Evolutionary conservation across 2,113 vertebrate species (phyloP).

Genomic region (Natator depressus): DNA sequence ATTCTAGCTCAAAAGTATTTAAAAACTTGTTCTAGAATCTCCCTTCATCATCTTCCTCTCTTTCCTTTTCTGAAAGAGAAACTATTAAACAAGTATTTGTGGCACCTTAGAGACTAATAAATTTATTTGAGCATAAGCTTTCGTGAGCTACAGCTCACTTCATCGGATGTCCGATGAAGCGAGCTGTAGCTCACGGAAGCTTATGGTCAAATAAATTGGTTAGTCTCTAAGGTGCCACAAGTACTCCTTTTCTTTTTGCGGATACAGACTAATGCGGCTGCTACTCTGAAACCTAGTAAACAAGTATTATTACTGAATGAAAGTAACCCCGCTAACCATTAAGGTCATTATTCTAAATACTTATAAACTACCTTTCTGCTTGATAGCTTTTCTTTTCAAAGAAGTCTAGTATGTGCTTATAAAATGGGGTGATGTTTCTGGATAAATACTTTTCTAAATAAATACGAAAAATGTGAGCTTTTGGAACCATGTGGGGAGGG

Average conservation of each 20-base stretch:
- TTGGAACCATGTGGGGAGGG: background rate
- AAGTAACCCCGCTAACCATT: background rate
- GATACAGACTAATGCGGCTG: too few species aligned
- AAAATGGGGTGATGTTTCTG: conserved; percentile 1
- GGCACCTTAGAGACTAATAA: too few species aligned
- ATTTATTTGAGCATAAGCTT: too few species aligned
- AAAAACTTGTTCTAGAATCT: background rate
- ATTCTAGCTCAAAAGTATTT: background rate
- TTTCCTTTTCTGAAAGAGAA: background rate
- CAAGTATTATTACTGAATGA: background rate
- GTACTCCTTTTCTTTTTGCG: too few species aligned
- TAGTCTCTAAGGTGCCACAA: too few species aligned
- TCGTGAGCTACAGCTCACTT: too few species aligned
- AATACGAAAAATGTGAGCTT: background rate
- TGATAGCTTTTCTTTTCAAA: background rate
- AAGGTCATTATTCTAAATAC: background rate
- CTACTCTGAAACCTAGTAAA: background rate
- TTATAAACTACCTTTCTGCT: background rate
- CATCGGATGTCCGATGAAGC: too few species aligned
- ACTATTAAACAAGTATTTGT: too few species aligned
- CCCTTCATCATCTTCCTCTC: background rate
- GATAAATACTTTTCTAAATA: background rate
- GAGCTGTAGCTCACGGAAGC: too few species aligned
- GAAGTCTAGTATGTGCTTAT: background rate
- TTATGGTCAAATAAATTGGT: too few species aligned